Base-by-base conservation (phyloP, 2,797 vertebrate species). In the Leontopithecus rosalia region DNA sequence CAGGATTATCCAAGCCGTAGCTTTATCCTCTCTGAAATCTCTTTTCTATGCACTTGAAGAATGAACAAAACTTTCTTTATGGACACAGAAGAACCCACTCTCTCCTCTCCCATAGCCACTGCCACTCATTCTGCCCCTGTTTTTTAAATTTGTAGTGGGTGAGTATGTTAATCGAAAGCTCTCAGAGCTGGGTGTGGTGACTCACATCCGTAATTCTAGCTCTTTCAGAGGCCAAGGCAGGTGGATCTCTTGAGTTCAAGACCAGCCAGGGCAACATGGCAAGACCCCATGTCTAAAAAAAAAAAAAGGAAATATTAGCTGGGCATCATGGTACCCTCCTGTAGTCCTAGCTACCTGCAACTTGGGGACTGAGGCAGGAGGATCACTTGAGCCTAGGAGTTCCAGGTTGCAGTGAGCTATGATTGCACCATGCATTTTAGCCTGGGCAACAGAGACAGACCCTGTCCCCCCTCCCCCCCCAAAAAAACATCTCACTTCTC, bases 11-110 rank as follows among this genome's bases (percentile, higher is more conserved):
- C 55, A 92, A 82, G 43, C 13, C 67, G 50, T 33, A 36, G 52
- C 48, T 95, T 94, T 92, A 80, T 93, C 88, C 55, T 97, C 52
- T 94, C n/a, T 61, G 76, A 87, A 90, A 70, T 97, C 79, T 82
- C 64, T 88, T 77, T 92, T 61, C 58, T 75, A 30, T 39, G 50
- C 94, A 93, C 33, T 48, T 94, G 52, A 95, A 92, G 88, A 85
- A 73, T 57, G 76, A 92, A 92, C 77, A 96, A 61, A 77, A 84
- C 41, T 96, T 96, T 82, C 77, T 93, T 94, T 90, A 72, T 86
- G 5, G 5, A 22, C 43, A 58, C 70, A 86, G 80, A 93, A 87
- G 83, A 64, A 88, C 28, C 17, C 33, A 41, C 43, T 92, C 46
- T 41, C 24, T 39, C 8, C 43, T 22, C 48, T n/a, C 20, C 12